phyloP scores from a whole-genome alignment of 2,797 vertebrate genomes.

The Anolis apletophallus region DNA sequence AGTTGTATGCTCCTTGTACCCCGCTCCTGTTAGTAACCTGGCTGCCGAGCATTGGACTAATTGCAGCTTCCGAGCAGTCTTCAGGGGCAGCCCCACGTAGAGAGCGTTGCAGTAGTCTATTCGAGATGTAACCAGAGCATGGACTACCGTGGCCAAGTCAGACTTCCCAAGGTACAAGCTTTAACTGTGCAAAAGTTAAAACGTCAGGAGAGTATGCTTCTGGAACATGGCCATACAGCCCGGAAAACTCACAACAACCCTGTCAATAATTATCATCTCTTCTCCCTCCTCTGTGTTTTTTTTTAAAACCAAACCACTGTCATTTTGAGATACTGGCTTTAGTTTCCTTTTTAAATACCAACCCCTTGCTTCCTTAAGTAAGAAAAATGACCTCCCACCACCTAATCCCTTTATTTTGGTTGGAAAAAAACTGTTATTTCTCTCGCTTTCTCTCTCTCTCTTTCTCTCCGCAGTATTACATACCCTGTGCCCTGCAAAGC shows the following conservation, averaged over 20 bases:
- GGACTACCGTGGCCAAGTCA: too few species aligned
- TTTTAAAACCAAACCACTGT: background rate
- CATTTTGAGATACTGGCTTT: conserved; percentile 49
- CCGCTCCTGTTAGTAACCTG: too few species aligned
- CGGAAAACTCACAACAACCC: background rate
- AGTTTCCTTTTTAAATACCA: conserved; percentile 62
- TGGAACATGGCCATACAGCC: too few species aligned
- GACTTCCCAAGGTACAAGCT: too few species aligned
- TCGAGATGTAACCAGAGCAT: too few species aligned
- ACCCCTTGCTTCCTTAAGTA: conserved; percentile 40
- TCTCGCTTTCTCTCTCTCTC: conserved; percentile 10
- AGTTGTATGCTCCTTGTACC: too few species aligned
- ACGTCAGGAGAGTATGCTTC: too few species aligned
- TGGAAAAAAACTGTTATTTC: background rate
- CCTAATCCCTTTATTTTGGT: background rate
- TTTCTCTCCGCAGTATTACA: conserved; percentile 22
- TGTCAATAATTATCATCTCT: conserved; percentile 13
- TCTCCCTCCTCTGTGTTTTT: conserved; percentile 24
- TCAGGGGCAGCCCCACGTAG: too few species aligned
- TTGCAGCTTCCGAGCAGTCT: too few species aligned
- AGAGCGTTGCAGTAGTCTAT: too few species aligned
- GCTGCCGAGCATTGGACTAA: too few species aligned
- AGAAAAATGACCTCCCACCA: background rate
- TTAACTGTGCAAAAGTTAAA: too few species aligned
- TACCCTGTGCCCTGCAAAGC: conserved; percentile 13